Evolutionary conservation across 1,140 invertebrate genomes (phyloP).

Genomic region (Acyrthosiphon pisum): DNA sequence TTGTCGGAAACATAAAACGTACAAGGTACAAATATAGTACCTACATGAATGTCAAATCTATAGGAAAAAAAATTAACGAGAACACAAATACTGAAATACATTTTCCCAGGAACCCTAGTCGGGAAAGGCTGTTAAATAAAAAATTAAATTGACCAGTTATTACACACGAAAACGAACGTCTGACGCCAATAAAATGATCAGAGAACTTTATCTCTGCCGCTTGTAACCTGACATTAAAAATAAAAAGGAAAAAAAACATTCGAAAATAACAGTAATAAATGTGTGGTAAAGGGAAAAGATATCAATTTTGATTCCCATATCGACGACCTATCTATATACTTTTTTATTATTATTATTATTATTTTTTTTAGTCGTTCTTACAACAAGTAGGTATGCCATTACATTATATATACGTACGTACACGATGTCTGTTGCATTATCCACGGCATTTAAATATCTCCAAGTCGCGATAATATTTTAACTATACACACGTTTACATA

Average conservation of each 20-base stretch:
- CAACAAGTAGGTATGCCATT: not conserved
- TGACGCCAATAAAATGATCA: conserved; percentile 57
- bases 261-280: conserved; percentile 57
- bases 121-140: conserved; percentile 15
- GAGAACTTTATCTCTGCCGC: conserved; percentile 56
- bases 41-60: not conserved
- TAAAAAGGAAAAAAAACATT: conserved; percentile 42
- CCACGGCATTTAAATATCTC: conserved; percentile 53
- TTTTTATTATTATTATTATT: conserved; percentile 35
- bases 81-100: not conserved
- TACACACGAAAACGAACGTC: conserved; percentile 30
- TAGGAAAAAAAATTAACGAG: not conserved
- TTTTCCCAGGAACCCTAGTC: conserved; percentile 39
- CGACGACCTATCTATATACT: conserved; percentile 44
- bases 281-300: conserved; percentile 44
- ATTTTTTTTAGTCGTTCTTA: not conserved
- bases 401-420: not conserved
- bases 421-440: not conserved
- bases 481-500: conserved; percentile 35
- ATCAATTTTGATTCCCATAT: conserved; percentile 56
- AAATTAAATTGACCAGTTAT: conserved; percentile 50
- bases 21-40: not conserved
- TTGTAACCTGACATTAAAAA: conserved; percentile 55
- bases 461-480: conserved; percentile 57
- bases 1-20: conserved; percentile 15